Conservation (phyloP, 2,797 vertebrate species). For the Lophius americanus region DNA sequence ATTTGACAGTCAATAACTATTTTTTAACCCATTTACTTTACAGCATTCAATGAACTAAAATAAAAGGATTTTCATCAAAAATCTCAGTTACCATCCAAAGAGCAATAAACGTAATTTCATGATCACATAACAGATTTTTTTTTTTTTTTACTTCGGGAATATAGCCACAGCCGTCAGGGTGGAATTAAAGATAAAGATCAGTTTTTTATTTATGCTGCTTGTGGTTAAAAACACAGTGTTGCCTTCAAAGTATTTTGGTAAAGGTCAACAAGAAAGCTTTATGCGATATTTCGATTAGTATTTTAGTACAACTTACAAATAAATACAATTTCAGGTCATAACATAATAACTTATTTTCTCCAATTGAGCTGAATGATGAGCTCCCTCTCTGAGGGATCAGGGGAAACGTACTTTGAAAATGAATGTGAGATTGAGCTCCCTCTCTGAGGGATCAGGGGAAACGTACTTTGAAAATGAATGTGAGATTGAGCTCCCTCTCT, state of each 20-base stretch:
- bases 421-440: background rate
- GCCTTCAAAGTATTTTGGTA: constrained; percentile 15
- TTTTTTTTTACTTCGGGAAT: constrained; percentile 23
- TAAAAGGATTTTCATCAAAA: constrained; percentile 21
- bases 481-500: background rate
- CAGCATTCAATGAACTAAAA: constrained; percentile 2
- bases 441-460: background rate
- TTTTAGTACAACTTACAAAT: background rate
- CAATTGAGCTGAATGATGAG: constrained; percentile 11
- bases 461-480: background rate
- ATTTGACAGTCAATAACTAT: constrained; percentile 1
- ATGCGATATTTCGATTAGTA: too few species aligned
- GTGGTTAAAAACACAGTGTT: constrained; percentile 27
- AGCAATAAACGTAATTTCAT: constrained; percentile 13
- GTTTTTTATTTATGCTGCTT: constrained; percentile 33
- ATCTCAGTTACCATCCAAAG: background rate
- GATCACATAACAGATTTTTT: constrained; percentile 3
- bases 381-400: background rate
- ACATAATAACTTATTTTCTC: background rate
- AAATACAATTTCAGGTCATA: constrained; percentile 24
- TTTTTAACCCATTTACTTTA: constrained; percentile 1
- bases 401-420: background rate
- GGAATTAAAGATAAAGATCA: constrained; percentile 31
- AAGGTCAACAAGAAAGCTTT: constrained; percentile 13
- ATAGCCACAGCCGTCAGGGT: background rate